phyloP scores from a whole-genome alignment of 2,113 vertebrate species.

The Scopus umbretta region DNA sequence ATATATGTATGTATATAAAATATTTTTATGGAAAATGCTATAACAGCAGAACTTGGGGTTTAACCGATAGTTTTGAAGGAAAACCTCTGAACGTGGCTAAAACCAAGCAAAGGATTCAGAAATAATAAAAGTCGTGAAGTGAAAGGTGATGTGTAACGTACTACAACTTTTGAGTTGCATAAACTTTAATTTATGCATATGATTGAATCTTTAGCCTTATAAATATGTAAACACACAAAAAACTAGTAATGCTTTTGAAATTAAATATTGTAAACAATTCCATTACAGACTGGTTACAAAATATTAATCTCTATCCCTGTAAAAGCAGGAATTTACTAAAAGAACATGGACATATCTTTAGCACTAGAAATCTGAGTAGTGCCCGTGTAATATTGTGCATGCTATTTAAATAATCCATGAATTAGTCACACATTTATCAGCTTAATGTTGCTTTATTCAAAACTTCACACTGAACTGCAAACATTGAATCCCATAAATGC shows the following conservation, averaged over 20 bases:
- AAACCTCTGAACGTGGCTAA: neutral
- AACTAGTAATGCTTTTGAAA: neutral
- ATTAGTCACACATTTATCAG: conserved; percentile 55
- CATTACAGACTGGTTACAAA: neutral
- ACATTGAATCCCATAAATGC: neutral
- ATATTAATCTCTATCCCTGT: neutral
- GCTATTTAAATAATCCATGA: conserved; percentile 25
- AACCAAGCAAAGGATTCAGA: neutral
- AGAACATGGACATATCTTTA: neutral
- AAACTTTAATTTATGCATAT: neutral
- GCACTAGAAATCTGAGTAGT: conserved; percentile 10
- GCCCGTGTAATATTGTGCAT: neutral
- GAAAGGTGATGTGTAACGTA: neutral
- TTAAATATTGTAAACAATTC: neutral
- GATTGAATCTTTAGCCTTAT: neutral
- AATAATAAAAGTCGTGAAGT: neutral
- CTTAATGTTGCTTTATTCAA: neutral
- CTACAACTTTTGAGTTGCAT: neutral
- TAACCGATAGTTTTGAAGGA: neutral
- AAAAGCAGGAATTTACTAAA: conserved; percentile 43
- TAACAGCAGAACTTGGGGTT: neutral
- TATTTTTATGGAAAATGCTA: neutral
- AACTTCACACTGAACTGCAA: neutral
- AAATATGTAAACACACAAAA: neutral
- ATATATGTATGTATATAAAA: neutral